Conservation (phyloP, 2,888 invertebrate species). For the Orthosia incerta region DNA sequence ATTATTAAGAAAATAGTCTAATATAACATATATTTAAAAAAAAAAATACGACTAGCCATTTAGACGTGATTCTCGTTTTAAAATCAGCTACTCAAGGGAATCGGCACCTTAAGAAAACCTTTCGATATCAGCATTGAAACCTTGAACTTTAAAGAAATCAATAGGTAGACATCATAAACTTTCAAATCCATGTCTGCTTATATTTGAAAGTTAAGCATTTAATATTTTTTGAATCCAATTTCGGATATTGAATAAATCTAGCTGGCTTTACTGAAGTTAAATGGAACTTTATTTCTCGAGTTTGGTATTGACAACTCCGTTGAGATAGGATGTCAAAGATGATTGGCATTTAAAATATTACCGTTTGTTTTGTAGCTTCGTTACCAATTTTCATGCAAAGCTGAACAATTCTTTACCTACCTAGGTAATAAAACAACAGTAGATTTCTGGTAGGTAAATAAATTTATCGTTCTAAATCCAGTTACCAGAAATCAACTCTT, state of each 20-base stretch:
- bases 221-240: constrained; percentile 57
- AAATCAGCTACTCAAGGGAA: too few species aligned
- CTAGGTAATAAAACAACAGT: too few species aligned
- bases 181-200: constrained; percentile 38
- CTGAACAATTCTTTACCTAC: too few species aligned
- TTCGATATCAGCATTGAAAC: constrained; percentile 18
- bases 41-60: too few species aligned
- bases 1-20: too few species aligned
- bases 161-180: constrained; percentile 29
- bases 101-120: background rate
- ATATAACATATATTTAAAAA: too few species aligned
- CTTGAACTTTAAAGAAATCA: constrained; percentile 31
- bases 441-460: too few species aligned
- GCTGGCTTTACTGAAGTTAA: constrained; percentile 40
- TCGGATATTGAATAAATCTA: constrained; percentile 62
- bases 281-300: constrained; percentile 42
- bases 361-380: constrained; percentile 2
- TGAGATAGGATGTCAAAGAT: constrained; percentile 26
- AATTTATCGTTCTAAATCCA: too few species aligned
- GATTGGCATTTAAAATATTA: constrained; percentile 33
- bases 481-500: background rate
- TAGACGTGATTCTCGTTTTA: too few species aligned
- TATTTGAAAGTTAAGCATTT: constrained; percentile 52
- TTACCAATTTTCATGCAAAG: background rate
- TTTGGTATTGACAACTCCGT: constrained; percentile 44